These are phyloP conservation scores for Eidolon dupreanum DNA, from an alignment of 2,797 vertebrate genomes.

Conservation along the genomic window DNA sequence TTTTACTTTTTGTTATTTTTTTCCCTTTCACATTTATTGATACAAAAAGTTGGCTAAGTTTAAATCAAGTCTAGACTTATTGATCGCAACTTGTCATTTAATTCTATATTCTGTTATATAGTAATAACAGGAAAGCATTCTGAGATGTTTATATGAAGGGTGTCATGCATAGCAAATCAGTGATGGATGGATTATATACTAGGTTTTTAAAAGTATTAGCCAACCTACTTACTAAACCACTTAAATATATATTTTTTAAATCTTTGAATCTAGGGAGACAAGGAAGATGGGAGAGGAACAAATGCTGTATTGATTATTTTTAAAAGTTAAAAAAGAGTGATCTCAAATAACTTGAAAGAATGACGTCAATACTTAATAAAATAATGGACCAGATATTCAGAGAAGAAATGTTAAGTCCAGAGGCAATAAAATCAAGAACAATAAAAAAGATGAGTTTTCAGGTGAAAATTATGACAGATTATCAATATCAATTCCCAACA, in stretches of 20 bases:
- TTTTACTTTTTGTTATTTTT: conserved; percentile 57
- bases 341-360: conserved; percentile 66
- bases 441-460: conserved; percentile 71
- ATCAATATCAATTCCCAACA: conserved; percentile 71
- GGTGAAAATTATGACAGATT: conserved; percentile 73
- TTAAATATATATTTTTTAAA: conserved; percentile 70
- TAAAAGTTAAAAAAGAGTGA: conserved; percentile 71
- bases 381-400: conserved; percentile 72
- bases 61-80: conserved; percentile 83
- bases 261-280: conserved; percentile 56
- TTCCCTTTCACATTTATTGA: conserved; percentile 61
- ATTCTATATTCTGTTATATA: conserved; percentile 69
- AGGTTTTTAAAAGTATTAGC: conserved; percentile 73
- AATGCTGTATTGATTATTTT: conserved; percentile 77
- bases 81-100: conserved; percentile 75
- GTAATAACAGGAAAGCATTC: conserved; percentile 75
- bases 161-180: conserved; percentile 74
- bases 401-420: conserved; percentile 74
- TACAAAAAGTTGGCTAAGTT: conserved; percentile 74
- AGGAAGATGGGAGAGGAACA: conserved; percentile 47
- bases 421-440: conserved; percentile 72
- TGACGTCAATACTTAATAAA: conserved; percentile 79
- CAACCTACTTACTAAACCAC: conserved; percentile 73
- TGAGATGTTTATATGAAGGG: conserved; percentile 77
- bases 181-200: conserved; percentile 74